Percentiles rank a stretch among this genome's conserved stretches.
Evolutionary conservation across 2,888 invertebrate genomes (phyloP).

Genomic region (Ernsta delagoae): DNA sequence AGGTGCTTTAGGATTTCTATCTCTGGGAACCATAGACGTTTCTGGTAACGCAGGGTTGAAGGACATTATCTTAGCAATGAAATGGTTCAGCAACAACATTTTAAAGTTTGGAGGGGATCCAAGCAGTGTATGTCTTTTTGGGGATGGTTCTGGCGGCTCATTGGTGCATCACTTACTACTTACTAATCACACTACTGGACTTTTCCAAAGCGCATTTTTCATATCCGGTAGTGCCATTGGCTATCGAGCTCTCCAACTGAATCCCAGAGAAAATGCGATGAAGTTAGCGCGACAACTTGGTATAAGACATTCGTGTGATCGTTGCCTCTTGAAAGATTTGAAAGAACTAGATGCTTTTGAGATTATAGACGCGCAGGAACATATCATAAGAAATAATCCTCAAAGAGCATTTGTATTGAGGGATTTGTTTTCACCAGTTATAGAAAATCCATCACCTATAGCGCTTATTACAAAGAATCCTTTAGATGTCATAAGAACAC

Average conservation of each 20-base stretch:
- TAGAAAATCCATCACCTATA: constrained; percentile 55
- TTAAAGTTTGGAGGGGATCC: constrained; percentile 11
- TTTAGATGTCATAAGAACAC: no score
- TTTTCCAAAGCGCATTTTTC: constrained; percentile 3
- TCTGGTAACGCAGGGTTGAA: constrained; percentile 58
- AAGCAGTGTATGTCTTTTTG: not conserved
- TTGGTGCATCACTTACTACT: constrained; percentile 2
- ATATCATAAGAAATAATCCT: constrained; percentile 40
- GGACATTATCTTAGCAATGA: constrained; percentile 43
- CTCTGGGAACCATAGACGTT: constrained; percentile 45
- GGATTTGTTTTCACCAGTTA: constrained; percentile 56
- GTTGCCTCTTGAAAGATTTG: constrained; percentile 31
- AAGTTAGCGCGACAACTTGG: not conserved
- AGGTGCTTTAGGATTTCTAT: constrained; percentile 21
- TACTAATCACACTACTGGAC: not conserved
- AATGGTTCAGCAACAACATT: constrained; percentile 11
- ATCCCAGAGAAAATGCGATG: constrained; percentile 7
- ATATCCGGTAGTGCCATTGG: constrained; percentile 6
- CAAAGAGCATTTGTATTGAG: constrained; percentile 37
- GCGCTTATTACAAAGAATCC: constrained; percentile 49
- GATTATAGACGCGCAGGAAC: constrained; percentile 45
- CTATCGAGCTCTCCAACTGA: not conserved
- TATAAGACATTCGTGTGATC: not conserved
- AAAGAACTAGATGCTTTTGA: constrained; percentile 43
- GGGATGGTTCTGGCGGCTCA: constrained; percentile 5